Conservation (phyloP, 2,888 invertebrate species). For the Rhyacophila evoluta region DNA sequence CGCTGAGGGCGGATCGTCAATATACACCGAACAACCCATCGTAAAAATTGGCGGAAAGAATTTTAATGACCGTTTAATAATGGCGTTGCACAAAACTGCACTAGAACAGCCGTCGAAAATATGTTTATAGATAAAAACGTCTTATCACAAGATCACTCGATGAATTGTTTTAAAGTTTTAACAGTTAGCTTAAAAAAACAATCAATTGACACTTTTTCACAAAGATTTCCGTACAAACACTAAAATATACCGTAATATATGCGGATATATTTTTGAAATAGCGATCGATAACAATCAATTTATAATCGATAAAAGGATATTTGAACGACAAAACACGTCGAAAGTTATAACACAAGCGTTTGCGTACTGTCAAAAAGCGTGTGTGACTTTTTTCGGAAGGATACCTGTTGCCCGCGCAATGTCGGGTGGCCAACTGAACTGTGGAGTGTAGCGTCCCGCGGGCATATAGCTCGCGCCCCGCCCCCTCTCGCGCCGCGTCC, state of each 20-base stretch:
- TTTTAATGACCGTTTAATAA: not conserved
- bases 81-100: not conserved
- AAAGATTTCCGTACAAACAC: not conserved
- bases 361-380: not conserved
- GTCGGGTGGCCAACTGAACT: slow-evolving; percentile 44
- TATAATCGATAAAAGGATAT: not conserved
- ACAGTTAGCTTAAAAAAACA: not conserved
- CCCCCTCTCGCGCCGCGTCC: slow-evolving; percentile 16
- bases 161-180: not conserved
- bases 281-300: not conserved
- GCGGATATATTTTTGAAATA: too few relatives aligned
- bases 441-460: slow-evolving; percentile 20
- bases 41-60: not conserved
- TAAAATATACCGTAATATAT: not conserved
- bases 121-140: too few relatives aligned
- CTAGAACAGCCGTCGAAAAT: too few relatives aligned
- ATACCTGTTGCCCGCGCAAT: slow-evolving; percentile 28
- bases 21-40: slow-evolving; percentile 27
- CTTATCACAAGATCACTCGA: not conserved
- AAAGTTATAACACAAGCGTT: not conserved
- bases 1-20: slow-evolving; percentile 33
- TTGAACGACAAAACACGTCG: not conserved
- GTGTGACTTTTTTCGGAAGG: not conserved
- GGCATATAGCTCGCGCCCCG: slow-evolving; percentile 36
- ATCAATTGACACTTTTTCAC: not conserved